A percentile compares a stretch with the other conserved stretches of the same genome.
These are phyloP conservation scores for Erebia palarica DNA, from an alignment of 2,888 invertebrate genomes.

Conservation along the genomic window DNA sequence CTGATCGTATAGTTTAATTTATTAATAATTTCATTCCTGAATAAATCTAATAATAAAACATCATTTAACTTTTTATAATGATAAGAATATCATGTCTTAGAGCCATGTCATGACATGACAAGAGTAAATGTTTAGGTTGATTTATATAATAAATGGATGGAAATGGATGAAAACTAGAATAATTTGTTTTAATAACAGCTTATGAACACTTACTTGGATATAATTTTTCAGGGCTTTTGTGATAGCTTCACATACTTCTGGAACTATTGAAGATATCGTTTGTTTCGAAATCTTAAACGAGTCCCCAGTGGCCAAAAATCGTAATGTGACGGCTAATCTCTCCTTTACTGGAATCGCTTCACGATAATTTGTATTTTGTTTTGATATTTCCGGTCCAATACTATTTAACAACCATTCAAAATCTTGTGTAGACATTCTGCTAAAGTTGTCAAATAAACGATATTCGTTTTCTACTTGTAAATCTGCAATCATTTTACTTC, in stretches of 20 bases:
- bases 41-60: neutral
- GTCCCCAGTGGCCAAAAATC: conserved; percentile 2
- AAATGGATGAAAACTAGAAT: conserved; percentile 4
- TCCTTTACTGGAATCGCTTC: neutral
- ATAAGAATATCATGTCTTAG: conserved; percentile 10
- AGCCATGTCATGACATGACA: conserved; percentile 2
- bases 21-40: conserved; percentile 1
- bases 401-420: neutral
- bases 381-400: conserved; percentile 7
- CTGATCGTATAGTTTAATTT: neutral
- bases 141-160: neutral
- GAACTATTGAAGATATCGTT: neutral
- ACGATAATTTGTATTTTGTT: conserved; percentile 2
- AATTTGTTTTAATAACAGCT: conserved; percentile 4
- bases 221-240: conserved; percentile 1
- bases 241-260: conserved; percentile 5
- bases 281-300: conserved; percentile 2
- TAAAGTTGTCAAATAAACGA: conserved; percentile 9
- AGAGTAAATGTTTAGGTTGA: conserved; percentile 1
- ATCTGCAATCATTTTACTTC: too few relatives aligned
- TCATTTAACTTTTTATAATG: conserved; percentile 4
- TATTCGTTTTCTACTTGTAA: too few relatives aligned
- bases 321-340: neutral
- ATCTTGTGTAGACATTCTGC: conserved; percentile 1
- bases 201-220: conserved; percentile 2